Percentiles rank a stretch among this genome's conserved stretches.
phyloP scores from a whole-genome alignment of 2,888 invertebrate genomes.

The Sceliomorpha sp. region DNA sequence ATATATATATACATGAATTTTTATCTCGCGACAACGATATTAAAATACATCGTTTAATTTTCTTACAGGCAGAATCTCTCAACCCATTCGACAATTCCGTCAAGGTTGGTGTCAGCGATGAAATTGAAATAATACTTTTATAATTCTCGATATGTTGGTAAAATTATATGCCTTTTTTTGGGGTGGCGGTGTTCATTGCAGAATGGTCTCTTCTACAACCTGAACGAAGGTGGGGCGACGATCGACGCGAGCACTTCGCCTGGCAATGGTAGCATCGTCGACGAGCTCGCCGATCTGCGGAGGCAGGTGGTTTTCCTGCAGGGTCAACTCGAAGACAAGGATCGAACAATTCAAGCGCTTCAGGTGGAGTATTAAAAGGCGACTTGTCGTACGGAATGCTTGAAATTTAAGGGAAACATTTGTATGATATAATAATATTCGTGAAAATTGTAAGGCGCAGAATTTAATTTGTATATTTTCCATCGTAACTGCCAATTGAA shows the following conservation, averaged over 20 bases:
- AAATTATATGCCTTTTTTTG: conserved; percentile 1
- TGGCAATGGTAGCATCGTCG: conserved; percentile 71
- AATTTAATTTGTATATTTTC: too few species aligned
- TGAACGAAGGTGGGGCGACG: conserved; percentile 81
- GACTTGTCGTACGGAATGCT: too few species aligned
- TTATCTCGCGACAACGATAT: conserved; percentile 20
- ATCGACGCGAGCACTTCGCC: conserved; percentile 82
- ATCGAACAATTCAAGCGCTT: conserved; percentile 89
- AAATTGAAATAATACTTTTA: too few species aligned
- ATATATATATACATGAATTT: too few species aligned
- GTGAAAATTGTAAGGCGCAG: too few species aligned
- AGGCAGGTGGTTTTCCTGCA: conserved; percentile 91
- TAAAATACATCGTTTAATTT: conserved; percentile 48
- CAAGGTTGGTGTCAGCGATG: conserved; percentile 72
- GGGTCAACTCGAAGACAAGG: conserved; percentile 93
- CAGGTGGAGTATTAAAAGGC: conserved; percentile 79
- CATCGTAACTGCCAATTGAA: too few species aligned
- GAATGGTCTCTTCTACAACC: conserved; percentile 86
- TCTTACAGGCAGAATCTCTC: conserved; percentile 90
- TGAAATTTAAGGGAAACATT: too few species aligned
- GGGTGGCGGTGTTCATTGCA: too few species aligned
- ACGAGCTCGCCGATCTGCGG: conserved; percentile 89
- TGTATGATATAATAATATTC: too few species aligned
- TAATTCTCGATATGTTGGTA: neutral
- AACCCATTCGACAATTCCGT: conserved; percentile 88